These are phyloP conservation scores for Erythrocercus mccallii DNA, from an alignment of 2,113 vertebrate genomes.

Conservation along the genomic window DNA sequence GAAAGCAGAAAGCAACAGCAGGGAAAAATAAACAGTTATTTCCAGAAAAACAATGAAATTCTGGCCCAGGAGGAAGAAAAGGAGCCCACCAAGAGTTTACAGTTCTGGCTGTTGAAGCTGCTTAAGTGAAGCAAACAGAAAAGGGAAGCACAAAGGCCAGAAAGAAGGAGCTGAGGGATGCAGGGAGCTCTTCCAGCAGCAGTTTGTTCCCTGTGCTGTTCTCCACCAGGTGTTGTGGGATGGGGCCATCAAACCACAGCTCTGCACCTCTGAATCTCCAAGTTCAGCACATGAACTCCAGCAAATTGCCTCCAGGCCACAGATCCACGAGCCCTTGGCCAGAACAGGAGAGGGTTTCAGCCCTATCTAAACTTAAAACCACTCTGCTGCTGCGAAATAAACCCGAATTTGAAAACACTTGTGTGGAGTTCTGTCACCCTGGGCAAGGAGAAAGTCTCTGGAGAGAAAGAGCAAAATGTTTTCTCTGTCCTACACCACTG, in stretches of 20 bases:
- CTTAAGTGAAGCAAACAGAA: background rate
- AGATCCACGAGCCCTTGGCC: background rate
- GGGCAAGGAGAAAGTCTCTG: background rate
- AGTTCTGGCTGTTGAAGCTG: background rate
- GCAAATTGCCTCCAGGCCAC: background rate
- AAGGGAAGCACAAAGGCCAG: background rate
- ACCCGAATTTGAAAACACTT: background rate
- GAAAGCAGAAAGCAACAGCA: background rate
- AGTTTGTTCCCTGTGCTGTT: background rate
- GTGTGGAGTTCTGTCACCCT: too few species aligned
- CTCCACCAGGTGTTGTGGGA: fast-evolving
- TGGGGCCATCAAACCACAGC: fast-evolving
- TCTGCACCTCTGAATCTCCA: background rate
- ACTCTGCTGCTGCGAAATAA: background rate
- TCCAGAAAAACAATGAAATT: background rate
- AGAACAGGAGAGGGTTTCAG: background rate
- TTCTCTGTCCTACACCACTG: background rate
- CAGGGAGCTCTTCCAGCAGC: background rate
- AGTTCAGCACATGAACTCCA: background rate
- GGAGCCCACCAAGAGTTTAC: background rate
- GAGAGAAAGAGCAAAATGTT: background rate
- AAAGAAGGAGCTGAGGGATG: background rate
- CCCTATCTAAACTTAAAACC: background rate
- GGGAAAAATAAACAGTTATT: conserved; percentile 18
- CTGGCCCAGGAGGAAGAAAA: background rate